Conservation (phyloP, 2,888 invertebrate genomes). For the Acrobasis suavella region DNA sequence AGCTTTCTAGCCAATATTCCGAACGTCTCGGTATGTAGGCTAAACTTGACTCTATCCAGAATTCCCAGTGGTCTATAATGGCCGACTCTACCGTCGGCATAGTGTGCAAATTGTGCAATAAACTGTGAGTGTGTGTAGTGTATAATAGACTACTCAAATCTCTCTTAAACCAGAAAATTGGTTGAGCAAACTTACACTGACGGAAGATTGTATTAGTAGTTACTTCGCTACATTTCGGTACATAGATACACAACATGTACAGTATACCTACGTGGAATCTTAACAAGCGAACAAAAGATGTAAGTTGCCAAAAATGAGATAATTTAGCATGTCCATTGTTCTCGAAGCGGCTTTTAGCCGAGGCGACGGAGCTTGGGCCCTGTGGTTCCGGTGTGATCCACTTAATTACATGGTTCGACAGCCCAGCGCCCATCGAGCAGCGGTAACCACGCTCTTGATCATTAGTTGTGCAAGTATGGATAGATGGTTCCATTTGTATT, state of each 20-base stretch:
- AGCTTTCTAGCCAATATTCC: too few relatives aligned
- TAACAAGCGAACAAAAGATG: constrained; percentile 11
- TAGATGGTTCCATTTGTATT: not conserved
- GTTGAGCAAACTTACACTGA: too few relatives aligned
- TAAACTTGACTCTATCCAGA: too few relatives aligned
- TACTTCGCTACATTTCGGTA: not conserved
- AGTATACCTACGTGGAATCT: not conserved
- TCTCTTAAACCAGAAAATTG: too few relatives aligned
- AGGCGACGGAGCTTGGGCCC: constrained; percentile 35
- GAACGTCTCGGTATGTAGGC: too few relatives aligned
- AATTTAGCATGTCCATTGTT: constrained; percentile 23
- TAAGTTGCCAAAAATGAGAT: constrained; percentile 17
- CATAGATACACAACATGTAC: not conserved
- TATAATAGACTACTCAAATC: too few relatives aligned
- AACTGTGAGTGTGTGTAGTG: too few relatives aligned
- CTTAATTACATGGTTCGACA: constrained; percentile 53
- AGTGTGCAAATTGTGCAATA: too few relatives aligned
- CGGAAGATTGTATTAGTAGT: too few relatives aligned
- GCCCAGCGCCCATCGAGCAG: constrained; percentile 8
- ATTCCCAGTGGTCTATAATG: too few relatives aligned
- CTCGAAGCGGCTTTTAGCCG: constrained; percentile 27
- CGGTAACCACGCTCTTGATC: constrained; percentile 16
- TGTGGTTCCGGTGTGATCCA: constrained; percentile 64
- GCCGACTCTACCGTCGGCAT: too few relatives aligned
- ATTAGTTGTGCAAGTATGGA: not conserved